Evolutionary conservation across 2,888 invertebrate species (phyloP).

Genomic region (Xylophagus ater): DNA sequence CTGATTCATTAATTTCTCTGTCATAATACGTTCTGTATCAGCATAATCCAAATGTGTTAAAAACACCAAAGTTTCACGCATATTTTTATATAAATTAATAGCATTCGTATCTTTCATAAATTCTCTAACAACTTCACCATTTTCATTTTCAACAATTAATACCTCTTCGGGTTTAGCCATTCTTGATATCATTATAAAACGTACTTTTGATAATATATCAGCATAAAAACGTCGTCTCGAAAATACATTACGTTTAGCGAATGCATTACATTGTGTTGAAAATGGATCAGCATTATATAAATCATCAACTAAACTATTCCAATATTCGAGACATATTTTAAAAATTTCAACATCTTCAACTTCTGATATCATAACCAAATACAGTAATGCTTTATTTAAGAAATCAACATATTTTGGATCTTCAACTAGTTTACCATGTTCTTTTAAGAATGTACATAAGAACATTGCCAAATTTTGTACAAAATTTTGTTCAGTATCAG

Average conservation of each 20-base stretch:
- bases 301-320: conserved; percentile 88
- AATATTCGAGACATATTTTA: conserved; percentile 98
- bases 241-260: conserved; percentile 30
- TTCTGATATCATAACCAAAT: conserved; percentile 86
- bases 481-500: conserved; percentile 96
- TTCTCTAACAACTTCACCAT: conserved; percentile 97
- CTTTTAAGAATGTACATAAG: conserved; percentile 90
- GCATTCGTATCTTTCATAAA: conserved; percentile 99
- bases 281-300: conserved; percentile 82
- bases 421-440: conserved; percentile 84
- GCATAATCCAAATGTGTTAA: conserved; percentile 96
- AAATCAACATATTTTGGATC: conserved; percentile 65
- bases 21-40: conserved; percentile 98
- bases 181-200: conserved; percentile 96
- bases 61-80: conserved; percentile 96
- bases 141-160: conserved; percentile 98
- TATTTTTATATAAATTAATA: conserved; percentile 97
- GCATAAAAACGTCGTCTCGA: conserved; percentile 64
- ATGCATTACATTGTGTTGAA: conserved; percentile 28
- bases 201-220: conserved; percentile 73
- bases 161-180: conserved; percentile 99
- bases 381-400: conserved; percentile 72
- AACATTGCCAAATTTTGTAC: conserved; percentile 97
- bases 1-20: conserved; percentile 94
- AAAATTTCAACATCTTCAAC: conserved; percentile 99